Evolutionary conservation across 2,888 invertebrate species (phyloP), one percentile per base, ranked within the genome.

Genomic region (Lissocephala sabroskyi): DNA sequence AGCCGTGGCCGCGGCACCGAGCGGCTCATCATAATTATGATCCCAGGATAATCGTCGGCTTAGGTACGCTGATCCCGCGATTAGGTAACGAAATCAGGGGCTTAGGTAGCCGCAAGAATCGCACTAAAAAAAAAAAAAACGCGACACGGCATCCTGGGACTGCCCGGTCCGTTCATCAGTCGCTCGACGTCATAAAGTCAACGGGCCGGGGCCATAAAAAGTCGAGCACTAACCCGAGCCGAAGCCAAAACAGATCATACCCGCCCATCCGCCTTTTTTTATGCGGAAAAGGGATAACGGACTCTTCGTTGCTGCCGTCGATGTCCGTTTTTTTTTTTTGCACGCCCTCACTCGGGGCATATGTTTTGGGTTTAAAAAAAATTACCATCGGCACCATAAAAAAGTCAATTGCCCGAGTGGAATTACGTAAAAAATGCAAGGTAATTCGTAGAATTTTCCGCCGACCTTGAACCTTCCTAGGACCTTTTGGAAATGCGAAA

Each of bases 31-130:
- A 61, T 75, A 65, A 80, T 75, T 67, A 79, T 80, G 62, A 79
- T 74, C 63, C 67, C 60, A 50, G 76, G 66, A 79, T 78, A 62
- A 74, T 74, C 62, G 52, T 39, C 59, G 58, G 65, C 63, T 79
- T 65, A 76, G 78, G 65, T 68, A 66, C 53, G 52, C 55, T 74
- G 70, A 74, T 77, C 66, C 75, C 11, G 62, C 57, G 71, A 73
- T 77, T 77, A 74, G 73, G 71, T 73, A 73, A 77, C 71, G 43
- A 45, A 73, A 73, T 74, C 71, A 59, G 59, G 53, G 36, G 67
- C 70, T 62, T 74, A 77, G 75, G 78, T 73, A 73, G 71, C 77
- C 78, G 56, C 78, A 73, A 66, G 59, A 68, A 62, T 53, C 59
- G 66, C 39, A 51, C 71, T 71, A 74, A 74, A 73, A 71, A 68